phyloP scores from a whole-genome alignment of 2,888 invertebrate genomes.

The Tenthredo notha region DNA sequence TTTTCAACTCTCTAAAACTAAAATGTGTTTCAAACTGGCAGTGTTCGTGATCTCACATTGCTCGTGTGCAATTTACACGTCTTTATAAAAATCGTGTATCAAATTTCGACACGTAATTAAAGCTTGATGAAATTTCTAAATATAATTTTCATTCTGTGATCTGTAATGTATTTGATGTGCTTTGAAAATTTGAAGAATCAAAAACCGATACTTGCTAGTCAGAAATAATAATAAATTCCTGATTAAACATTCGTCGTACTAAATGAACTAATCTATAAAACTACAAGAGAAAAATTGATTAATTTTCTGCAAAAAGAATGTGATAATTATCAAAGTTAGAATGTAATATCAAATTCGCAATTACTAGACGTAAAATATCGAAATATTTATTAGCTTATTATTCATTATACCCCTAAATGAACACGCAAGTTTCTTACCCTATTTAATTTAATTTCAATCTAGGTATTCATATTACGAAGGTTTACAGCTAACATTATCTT shows the following conservation, averaged over 20 bases:
- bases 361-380: constrained; percentile 42
- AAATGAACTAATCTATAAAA: constrained; percentile 5
- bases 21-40: constrained; percentile 47
- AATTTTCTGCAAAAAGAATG: constrained; percentile 16
- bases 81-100: constrained; percentile 36
- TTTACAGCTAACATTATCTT: constrained; percentile 54
- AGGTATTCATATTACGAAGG: constrained; percentile 15
- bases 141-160: not conserved
- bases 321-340: constrained; percentile 57
- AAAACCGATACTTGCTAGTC: not conserved
- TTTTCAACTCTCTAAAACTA: constrained; percentile 14
- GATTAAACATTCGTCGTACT: not conserved
- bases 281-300: constrained; percentile 5
- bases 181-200: constrained; percentile 1
- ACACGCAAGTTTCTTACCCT: constrained; percentile 66
- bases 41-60: constrained; percentile 45
- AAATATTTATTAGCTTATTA: constrained; percentile 58
- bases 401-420: constrained; percentile 70
- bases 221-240: not conserved
- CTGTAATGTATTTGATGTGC: constrained; percentile 10
- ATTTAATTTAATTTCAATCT: constrained; percentile 52
- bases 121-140: constrained; percentile 14
- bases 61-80: constrained; percentile 39
- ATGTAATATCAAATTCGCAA: constrained; percentile 42
- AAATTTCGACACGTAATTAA: constrained; percentile 35